Percentiles rank a stretch among this genome's conserved stretches.
Evolutionary conservation across 92 coral and sea anemone genomes (phyloP).

Genomic region (Heliopora coerulea): DNA sequence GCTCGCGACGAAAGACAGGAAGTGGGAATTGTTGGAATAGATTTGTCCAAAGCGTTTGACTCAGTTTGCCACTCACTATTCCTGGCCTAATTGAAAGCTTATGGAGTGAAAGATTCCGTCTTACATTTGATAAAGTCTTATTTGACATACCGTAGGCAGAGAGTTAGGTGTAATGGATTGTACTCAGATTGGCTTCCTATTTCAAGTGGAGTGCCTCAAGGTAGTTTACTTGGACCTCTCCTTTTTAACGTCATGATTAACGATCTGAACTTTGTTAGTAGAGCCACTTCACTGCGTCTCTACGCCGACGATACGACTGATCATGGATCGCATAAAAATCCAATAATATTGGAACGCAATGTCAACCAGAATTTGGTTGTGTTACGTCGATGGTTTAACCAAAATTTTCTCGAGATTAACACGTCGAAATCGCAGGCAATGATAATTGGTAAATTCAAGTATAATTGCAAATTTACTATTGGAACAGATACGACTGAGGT

Average conservation of each 20-base stretch:
- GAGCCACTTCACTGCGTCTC: constrained; percentile 30
- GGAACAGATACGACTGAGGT: background rate
- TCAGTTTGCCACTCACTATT: constrained; percentile 50
- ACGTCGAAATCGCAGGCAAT: background rate
- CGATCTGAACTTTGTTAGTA: constrained; percentile 22
- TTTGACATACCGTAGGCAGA: constrained; percentile 13
- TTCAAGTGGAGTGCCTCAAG: constrained; percentile 31
- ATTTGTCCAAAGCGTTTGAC: constrained; percentile 40
- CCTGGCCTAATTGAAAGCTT: constrained; percentile 37
- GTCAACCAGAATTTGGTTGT: constrained; percentile 31
- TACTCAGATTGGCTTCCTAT: constrained; percentile 32
- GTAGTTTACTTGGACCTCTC: constrained; percentile 52
- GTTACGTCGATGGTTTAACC: constrained; percentile 23
- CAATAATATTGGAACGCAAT: constrained; percentile 29
- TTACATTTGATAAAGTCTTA: constrained; percentile 26
- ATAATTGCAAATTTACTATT: constrained; percentile 1
- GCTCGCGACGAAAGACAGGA: constrained; percentile 48
- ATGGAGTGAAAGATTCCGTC: constrained; percentile 42
- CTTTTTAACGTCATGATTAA: constrained; percentile 50
- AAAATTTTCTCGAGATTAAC: background rate
- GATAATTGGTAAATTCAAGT: background rate
- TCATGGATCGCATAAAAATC: constrained; percentile 18
- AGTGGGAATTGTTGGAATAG: constrained; percentile 43
- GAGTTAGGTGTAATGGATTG: constrained; percentile 41
- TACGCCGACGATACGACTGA: constrained; percentile 47